phyloP scores from a whole-genome alignment of 2,888 invertebrate species.

The Diachrysia chrysitis region DNA sequence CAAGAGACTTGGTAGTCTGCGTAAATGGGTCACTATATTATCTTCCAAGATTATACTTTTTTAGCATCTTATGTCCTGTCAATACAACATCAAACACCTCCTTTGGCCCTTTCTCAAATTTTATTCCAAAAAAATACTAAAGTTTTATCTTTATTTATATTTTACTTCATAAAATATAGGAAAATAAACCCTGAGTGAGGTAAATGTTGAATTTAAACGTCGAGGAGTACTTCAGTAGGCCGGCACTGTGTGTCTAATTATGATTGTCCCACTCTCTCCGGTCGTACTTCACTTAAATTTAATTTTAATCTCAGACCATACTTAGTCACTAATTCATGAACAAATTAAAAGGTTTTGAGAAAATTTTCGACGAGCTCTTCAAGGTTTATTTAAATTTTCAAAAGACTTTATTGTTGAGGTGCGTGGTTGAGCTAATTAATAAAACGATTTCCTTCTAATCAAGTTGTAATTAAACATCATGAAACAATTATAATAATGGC shows the following conservation, averaged over 20 bases:
- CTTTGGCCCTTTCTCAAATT: too few relatives aligned
- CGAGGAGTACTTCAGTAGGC: constrained; percentile 5
- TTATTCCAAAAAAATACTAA: background rate
- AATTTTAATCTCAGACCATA: constrained; percentile 44
- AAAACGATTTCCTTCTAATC: background rate
- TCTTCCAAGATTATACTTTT: too few relatives aligned
- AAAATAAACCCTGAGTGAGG: background rate
- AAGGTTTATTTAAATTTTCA: constrained; percentile 8
- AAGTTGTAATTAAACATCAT: background rate
- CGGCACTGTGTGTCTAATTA: constrained; percentile 47
- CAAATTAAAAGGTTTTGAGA: constrained; percentile 43
- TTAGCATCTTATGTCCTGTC: too few relatives aligned
- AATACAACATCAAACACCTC: too few relatives aligned
- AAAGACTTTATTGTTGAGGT: background rate
- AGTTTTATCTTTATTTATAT: background rate
- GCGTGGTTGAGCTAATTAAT: background rate
- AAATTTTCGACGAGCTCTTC: constrained; percentile 1
- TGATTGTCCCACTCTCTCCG: constrained; percentile 42
- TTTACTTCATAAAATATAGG: constrained; percentile 1
- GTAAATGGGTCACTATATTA: too few relatives aligned
- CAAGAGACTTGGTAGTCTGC: too few relatives aligned
- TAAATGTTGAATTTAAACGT: constrained; percentile 29
- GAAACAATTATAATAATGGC: background rate
- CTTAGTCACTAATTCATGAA: constrained; percentile 40
- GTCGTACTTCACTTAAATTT: constrained; percentile 48